phyloP scores from a whole-genome alignment of 1,140 invertebrate species.

The Drosophila kepulauana region DNA sequence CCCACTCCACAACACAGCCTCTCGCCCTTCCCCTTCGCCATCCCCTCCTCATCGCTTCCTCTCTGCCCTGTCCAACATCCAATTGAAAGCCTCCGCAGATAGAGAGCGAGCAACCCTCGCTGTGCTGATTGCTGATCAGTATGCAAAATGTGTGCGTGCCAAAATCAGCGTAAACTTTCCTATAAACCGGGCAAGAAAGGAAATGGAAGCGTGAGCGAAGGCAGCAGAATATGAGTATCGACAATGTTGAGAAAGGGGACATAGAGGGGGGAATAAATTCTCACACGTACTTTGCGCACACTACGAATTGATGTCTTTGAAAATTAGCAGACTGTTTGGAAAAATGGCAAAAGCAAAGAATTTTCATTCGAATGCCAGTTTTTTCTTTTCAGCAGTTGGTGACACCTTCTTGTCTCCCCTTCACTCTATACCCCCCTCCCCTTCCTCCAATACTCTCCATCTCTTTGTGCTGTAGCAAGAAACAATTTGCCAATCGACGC shows the following conservation, averaged over 20 bases:
- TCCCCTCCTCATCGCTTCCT: background rate
- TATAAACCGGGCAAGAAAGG: conserved; percentile 4
- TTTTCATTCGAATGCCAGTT: conserved; percentile 32
- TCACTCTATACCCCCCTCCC: background rate
- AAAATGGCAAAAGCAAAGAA: conserved; percentile 38
- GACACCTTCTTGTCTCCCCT: conserved; percentile 38
- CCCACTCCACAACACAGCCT: conserved; percentile 25
- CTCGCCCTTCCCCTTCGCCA: background rate
- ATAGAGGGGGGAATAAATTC: conserved; percentile 46
- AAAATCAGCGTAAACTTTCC: conserved; percentile 75
- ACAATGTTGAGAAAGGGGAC: background rate
- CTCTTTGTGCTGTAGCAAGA: background rate
- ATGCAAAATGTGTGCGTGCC: conserved; percentile 82
- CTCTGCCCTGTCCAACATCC: background rate
- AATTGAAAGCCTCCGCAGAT: background rate
- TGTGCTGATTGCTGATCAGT: conserved; percentile 77
- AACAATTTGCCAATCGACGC: conserved; percentile 15
- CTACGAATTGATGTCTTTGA: conserved; percentile 79
- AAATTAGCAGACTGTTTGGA: conserved; percentile 68
- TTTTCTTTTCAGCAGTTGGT: conserved; percentile 33
- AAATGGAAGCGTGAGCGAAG: background rate
- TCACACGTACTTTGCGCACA: conserved; percentile 73
- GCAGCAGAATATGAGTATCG: conserved; percentile 40
- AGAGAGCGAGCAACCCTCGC: conserved; percentile 29
- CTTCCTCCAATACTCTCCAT: background rate